Evolutionary conservation across 2,797 vertebrate genomes (phyloP), one percentile per base, ranked within the genome.

Genomic region (Bradypodion ventrale): DNA sequence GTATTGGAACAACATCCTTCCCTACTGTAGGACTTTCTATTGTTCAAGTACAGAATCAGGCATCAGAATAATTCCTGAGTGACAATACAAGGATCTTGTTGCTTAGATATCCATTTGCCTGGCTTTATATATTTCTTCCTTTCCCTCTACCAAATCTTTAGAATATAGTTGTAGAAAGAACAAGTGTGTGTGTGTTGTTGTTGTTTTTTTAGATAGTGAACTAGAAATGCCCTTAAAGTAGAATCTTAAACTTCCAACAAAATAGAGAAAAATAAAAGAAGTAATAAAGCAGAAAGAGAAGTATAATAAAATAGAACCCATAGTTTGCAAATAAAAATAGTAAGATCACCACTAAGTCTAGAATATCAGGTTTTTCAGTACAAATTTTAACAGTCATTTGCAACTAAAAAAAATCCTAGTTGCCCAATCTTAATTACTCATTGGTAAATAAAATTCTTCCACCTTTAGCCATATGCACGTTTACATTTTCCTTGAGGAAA

Each of bases 361-460:
- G 85, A 89, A 80, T 42, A 74, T 6, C 21, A 7, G 23, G 40
- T 10, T 69, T 80, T 15, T 35, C 82, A 52, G 73, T 89, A 29
- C 69, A 83, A 0, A 1, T 78, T 75, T 5, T 63, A 75, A 46
- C 74, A 1, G 0, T 86, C 56, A 83, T 85, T 46, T 77, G 42
- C n/a, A n/a, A n/a, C n/a, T n/a, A n/a, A n/a, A n/a, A 83, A 72
- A 12, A 80, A 1, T 42, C 59, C 52, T 62, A 78, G 32, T 16
- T 60, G 77, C 74, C 27, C 72, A 1, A 62, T 29, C 0, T 32
- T 0, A 35, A 75, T 65, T 81, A 25, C 15, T 12, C 37, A 5
- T 72, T 40, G 46, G 83, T 90, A 27, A 29, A 32, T 73, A 86
- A 16, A 8, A 32, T 75, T 15, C 3, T 21, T 68, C 27, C 4